Percentiles rank a stretch among this genome's conserved stretches.
phyloP scores from a whole-genome alignment of 2,888 invertebrate genomes.

The Tenthredo notha region DNA sequence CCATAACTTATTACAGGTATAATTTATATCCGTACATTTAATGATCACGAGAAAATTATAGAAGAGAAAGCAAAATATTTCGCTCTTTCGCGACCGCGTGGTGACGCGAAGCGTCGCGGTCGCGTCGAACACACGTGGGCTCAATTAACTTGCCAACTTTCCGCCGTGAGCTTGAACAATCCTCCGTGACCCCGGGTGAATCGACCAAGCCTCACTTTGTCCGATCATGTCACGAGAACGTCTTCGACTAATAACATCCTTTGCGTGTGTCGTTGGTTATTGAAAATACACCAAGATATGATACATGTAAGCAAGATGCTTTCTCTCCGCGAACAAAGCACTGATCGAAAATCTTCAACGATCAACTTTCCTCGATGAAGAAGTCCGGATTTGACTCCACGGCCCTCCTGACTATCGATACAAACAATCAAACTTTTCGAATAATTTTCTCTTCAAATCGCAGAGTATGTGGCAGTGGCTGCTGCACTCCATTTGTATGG shows the following conservation, averaged over 20 bases:
- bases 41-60: constrained; percentile 33
- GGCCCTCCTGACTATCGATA: background rate
- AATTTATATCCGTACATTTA: constrained; percentile 48
- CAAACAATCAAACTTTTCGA: background rate
- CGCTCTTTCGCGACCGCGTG: background rate
- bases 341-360: background rate
- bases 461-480: background rate
- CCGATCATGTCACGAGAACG: constrained; percentile 34
- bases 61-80: constrained; percentile 51
- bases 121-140: constrained; percentile 24
- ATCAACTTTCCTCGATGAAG: constrained; percentile 24
- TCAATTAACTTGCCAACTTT: constrained; percentile 50
- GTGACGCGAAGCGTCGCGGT: background rate
- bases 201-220: constrained; percentile 38
- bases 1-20: constrained; percentile 31
- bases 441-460: background rate
- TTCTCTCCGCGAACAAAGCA: constrained; percentile 26
- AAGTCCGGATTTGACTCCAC: background rate
- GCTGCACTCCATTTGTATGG: background rate
- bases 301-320: constrained; percentile 11
- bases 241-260: constrained; percentile 8
- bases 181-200: constrained; percentile 30
- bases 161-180: constrained; percentile 31
- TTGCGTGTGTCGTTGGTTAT: background rate
- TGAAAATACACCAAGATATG: constrained; percentile 30